Evolutionary conservation across 2,888 invertebrate genomes (phyloP).

Genomic region (Tubulanus polymorphus): DNA sequence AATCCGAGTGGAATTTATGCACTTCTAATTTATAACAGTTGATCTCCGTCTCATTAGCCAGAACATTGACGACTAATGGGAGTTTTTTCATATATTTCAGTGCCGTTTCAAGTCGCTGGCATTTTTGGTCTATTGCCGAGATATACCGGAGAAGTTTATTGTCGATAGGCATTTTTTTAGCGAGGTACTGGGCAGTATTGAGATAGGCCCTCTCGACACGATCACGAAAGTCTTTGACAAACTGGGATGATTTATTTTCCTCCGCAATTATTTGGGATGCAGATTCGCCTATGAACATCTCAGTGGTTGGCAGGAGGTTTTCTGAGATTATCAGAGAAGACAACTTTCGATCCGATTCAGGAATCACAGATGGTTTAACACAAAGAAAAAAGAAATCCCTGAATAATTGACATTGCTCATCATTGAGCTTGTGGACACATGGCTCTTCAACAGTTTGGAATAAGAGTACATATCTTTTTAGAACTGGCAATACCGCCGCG

Average conservation of each 20-base stretch:
- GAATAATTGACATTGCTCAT: no score
- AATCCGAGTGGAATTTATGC: conserved; percentile 8
- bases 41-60: conserved; percentile 7
- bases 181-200: conserved; percentile 12
- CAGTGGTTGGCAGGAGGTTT: no score
- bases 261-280: not conserved
- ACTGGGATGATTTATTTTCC: not conserved
- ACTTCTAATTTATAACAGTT: conserved; percentile 15
- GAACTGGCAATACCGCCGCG: no score
- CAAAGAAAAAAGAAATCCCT: no score
- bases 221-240: not conserved
- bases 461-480: no score
- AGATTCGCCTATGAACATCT: conserved; percentile 13
- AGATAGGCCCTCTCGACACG: conserved; percentile 12
- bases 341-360: no score
- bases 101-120: conserved; percentile 11
- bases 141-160: conserved; percentile 14
- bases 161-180: conserved; percentile 21
- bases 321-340: no score
- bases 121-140: conserved; percentile 18
- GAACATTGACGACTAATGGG: not conserved
- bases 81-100: not conserved
- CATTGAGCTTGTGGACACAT: no score
- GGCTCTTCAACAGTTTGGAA: no score
- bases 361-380: no score